These are phyloP conservation scores for Laterallus jamaicensis DNA, from an alignment of 2,113 vertebrate genomes.

Conservation along the genomic window DNA sequence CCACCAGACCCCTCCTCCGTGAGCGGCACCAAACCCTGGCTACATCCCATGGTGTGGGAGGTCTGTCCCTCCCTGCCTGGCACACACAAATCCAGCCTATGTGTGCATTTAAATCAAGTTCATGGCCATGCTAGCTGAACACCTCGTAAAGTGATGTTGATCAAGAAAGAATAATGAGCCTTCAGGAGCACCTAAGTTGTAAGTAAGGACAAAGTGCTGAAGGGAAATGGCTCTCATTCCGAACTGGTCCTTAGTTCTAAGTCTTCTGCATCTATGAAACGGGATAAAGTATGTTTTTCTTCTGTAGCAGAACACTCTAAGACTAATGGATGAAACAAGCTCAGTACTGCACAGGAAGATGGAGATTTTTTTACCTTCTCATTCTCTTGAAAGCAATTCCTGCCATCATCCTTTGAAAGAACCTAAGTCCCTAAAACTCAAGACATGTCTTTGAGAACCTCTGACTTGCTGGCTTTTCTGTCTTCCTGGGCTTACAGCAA, in stretches of 20 bases:
- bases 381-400: neutral
- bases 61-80: neutral
- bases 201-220: neutral
- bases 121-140: neutral
- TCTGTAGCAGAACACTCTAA: neutral
- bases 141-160: neutral
- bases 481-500: neutral
- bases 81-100: neutral
- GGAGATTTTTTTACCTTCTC: neutral
- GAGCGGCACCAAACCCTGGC: neutral
- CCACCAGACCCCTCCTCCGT: accelerated
- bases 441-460: neutral
- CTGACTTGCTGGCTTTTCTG: neutral
- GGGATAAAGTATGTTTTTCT: neutral
- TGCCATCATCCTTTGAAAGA: neutral
- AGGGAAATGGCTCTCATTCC: neutral
- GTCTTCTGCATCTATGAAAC: neutral
- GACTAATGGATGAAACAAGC: neutral
- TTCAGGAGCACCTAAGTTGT: neutral
- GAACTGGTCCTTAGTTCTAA: neutral
- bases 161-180: neutral
- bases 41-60: neutral
- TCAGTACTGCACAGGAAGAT: neutral
- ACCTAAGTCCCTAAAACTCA: neutral
- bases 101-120: neutral